phyloP scores from a whole-genome alignment of 2,888 invertebrate species.

The Alitta virens region DNA sequence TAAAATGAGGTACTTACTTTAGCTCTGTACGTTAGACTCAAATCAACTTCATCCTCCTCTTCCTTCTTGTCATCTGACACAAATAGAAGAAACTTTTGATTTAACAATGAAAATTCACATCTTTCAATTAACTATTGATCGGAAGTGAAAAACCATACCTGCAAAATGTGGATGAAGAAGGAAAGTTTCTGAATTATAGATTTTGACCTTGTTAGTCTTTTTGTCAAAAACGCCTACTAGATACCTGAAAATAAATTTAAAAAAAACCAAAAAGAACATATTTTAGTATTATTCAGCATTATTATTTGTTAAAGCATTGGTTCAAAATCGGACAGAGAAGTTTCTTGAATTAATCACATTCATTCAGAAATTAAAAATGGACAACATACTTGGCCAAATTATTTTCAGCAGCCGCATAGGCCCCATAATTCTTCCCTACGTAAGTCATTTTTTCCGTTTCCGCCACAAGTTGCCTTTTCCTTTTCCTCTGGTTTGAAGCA shows the following conservation, averaged over 20 bases:
- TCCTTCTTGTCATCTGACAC: not conserved
- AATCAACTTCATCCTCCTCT: not conserved
- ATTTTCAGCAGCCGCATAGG: too few species aligned
- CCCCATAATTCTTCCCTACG: not conserved
- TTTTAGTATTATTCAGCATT: too few species aligned
- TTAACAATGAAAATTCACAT: too few species aligned
- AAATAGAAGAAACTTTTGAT: not conserved
- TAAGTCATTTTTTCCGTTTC: too few species aligned
- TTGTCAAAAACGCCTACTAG: constrained; percentile 35
- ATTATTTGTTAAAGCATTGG: too few species aligned
- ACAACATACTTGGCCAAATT: not conserved
- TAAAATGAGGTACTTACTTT: too few species aligned
- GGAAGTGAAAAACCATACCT: constrained; percentile 18
- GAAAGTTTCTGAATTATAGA: constrained; percentile 33
- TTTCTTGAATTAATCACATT: too few species aligned
- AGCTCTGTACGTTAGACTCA: too few species aligned
- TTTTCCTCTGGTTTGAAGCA: not conserved
- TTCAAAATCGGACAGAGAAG: too few species aligned
- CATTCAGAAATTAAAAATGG: not conserved
- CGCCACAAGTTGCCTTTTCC: not conserved
- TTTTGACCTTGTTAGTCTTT: constrained; percentile 32
- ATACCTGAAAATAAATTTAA: constrained; percentile 32
- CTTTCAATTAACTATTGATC: not conserved
- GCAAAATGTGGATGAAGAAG: constrained; percentile 30
- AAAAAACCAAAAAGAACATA: too few species aligned